These are phyloP conservation scores for Drosophila guanche DNA, from an alignment of 1,140 invertebrate genomes.

Conservation along the genomic window DNA sequence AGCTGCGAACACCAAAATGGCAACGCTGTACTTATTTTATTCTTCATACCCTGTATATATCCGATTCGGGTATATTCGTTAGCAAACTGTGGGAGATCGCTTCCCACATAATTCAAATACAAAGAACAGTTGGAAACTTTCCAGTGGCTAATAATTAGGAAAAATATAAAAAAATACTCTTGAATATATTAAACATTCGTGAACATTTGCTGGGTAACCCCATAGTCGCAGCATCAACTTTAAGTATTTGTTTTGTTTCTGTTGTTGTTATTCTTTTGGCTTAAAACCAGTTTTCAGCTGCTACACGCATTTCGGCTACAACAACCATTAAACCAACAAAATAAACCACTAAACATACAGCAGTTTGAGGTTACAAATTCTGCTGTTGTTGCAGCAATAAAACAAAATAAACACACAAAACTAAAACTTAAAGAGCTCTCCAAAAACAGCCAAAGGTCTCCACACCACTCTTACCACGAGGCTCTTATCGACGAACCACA, in stretches of 20 bases:
- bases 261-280: constrained; percentile 33
- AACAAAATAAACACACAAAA: constrained; percentile 2
- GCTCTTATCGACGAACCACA: constrained; percentile 27
- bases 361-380: constrained; percentile 68
- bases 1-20: constrained; percentile 32
- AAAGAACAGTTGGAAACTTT: too few relatives aligned
- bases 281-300: constrained; percentile 65
- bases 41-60: neutral
- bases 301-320: constrained; percentile 51
- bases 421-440: constrained; percentile 37
- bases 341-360: constrained; percentile 55
- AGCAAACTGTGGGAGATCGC: too few relatives aligned
- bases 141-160: too few relatives aligned
- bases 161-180: too few relatives aligned
- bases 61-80: too few relatives aligned
- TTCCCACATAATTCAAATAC: too few relatives aligned
- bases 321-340: constrained; percentile 61
- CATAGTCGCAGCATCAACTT: neutral
- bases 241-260: constrained; percentile 12
- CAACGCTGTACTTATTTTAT: constrained; percentile 33
- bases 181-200: too few relatives aligned
- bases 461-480: constrained; percentile 11
- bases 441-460: constrained; percentile 39
- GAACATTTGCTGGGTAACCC: too few relatives aligned
- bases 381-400: constrained; percentile 44